Conservation (phyloP, 2,797 vertebrate species). For the Microchirus variegatus region DNA sequence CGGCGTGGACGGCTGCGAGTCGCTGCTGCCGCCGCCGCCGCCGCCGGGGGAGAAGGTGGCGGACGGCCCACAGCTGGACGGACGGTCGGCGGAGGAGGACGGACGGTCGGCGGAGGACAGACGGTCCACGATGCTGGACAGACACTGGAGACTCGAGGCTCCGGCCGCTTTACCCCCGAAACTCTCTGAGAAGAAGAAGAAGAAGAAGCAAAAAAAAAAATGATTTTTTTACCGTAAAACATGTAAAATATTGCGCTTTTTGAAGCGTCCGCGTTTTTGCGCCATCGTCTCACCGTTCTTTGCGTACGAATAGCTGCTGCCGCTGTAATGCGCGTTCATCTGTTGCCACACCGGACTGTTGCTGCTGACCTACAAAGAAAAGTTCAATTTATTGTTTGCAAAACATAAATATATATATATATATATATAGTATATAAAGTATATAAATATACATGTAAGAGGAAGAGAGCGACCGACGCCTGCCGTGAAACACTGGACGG, state of each 20-base stretch:
- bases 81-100: slow-evolving; percentile 84
- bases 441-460: not conserved
- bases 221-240: no score
- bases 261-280: not conserved
- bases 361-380: slow-evolving; percentile 85
- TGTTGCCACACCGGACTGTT: slow-evolving; percentile 92
- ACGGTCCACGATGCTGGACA: slow-evolving; percentile 97
- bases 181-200: slow-evolving; percentile 67
- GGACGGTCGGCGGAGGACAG: slow-evolving; percentile 89
- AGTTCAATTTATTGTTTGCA: slow-evolving; percentile 13
- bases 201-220: no score
- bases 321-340: slow-evolving; percentile 86
- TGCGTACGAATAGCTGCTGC: slow-evolving; percentile 81
- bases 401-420: not conserved
- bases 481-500: slow-evolving; percentile 49
- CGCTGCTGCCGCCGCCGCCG: slow-evolving; percentile 82
- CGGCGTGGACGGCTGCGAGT: slow-evolving; percentile 88
- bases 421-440: no score
- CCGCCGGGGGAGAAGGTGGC: slow-evolving; percentile 81
- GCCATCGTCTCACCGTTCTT: slow-evolving; percentile 81
- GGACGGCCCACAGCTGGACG: slow-evolving; percentile 71
- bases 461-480: slow-evolving; percentile 13
- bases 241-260: not conserved
- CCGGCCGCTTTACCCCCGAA: slow-evolving; percentile 76
- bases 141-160: slow-evolving; percentile 93